Conservation (phyloP, 2,888 invertebrate species). For the Diabrotica balteata region DNA sequence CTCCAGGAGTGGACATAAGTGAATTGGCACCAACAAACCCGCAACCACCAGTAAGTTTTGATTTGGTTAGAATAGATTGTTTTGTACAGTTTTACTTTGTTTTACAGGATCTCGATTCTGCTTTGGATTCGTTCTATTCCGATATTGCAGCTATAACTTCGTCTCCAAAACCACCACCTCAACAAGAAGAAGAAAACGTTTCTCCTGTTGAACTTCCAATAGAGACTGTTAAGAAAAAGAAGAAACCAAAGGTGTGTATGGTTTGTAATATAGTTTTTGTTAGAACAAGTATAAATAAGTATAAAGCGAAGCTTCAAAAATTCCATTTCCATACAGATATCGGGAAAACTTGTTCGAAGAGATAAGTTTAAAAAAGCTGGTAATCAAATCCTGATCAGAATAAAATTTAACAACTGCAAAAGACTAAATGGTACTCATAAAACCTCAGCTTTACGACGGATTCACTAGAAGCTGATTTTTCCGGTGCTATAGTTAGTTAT, state of each 20-base stretch:
- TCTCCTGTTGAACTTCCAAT: slow-evolving; percentile 37
- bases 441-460: no score
- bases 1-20: slow-evolving; percentile 64
- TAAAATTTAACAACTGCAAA: no score
- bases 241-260: slow-evolving; percentile 56
- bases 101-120: slow-evolving; percentile 45
- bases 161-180: slow-evolving; percentile 29
- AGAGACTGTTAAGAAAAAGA: slow-evolving; percentile 57
- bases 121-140: slow-evolving; percentile 68
- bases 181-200: slow-evolving; percentile 16
- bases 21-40: slow-evolving; percentile 45
- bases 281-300: neutral
- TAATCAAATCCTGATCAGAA: no score
- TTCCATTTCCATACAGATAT: no score
- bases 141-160: slow-evolving; percentile 64
- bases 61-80: no score
- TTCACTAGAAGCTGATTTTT: no score
- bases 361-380: neutral
- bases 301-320: no score
- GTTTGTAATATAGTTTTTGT: slow-evolving; percentile 3
- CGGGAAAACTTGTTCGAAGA: no score
- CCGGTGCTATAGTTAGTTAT: no score
- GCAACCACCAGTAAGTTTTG: neutral
- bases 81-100: neutral
- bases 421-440: no score